Base-by-base conservation (phyloP, 30 jellyfish, hydroid and myxozoan genomes). In the Chrysaora quinquecirrha region DNA sequence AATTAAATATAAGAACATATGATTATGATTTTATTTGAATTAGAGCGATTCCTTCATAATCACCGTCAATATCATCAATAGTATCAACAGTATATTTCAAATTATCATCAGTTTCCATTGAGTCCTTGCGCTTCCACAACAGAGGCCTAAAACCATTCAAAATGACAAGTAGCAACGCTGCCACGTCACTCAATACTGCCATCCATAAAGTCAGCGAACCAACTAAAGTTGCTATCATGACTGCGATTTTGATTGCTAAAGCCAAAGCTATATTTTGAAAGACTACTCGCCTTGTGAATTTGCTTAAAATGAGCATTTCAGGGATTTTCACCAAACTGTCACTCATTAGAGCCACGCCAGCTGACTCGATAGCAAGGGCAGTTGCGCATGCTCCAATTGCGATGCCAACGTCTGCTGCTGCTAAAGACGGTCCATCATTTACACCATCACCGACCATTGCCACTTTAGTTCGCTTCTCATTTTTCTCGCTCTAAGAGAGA, bases 391-490 rank as follows among this genome's bases (percentile, higher is more conserved):
- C 89, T 16, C 98, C 97, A 72, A 93, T 93, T 28, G 98, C 97
- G 0, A 93, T 87, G 10, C 98, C 98, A 63, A 93, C 98, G 69
- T 93, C 97, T 18, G 98, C 98, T 16, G 96, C 97, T 4, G 97
- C 97, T 21, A 93, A 48, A 1, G 97, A 80, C 16, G 98, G 98
- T 31, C 97, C 86, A 60, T 93, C 98, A 65, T 93, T 93, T 30
- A 93, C 93, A 31, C 98, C 98, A 48, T 93, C 98, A 16, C 98
- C 98, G 43, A 87, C 77, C 97, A 93, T 88, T n/a, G 94, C 97
- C 0, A 90, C 89, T 73, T 54, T 74, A 24, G 80, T 32, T 21
- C 83, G 76, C 31, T 48, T 72, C 81, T 61, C 78, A 0, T 64
- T 52, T 25, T 60, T 25, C 31, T 23, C 70, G 46, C 78, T 33